Conservation (phyloP, 2,797 vertebrate genomes). For the Poliocrania exsul region DNA sequence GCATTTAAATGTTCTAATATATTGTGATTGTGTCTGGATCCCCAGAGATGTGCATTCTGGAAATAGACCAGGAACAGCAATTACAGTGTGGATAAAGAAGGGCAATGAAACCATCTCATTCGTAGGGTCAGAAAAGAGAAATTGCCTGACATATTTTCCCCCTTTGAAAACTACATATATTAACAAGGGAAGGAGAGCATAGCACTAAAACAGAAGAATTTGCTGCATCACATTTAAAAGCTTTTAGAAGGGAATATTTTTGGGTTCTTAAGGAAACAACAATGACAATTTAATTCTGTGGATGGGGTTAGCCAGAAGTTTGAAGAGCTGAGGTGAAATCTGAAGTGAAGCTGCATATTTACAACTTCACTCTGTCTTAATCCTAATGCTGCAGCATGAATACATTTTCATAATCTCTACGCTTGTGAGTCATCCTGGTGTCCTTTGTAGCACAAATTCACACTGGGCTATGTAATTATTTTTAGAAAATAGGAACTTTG, state of each 20-base stretch:
- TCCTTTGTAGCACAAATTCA: slow-evolving; percentile 60
- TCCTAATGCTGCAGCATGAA: slow-evolving; percentile 52
- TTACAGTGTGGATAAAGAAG: slow-evolving; percentile 40
- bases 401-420: slow-evolving; percentile 64
- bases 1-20: slow-evolving; percentile 30
- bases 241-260: neutral
- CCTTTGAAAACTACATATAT: neutral
- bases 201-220: neutral
- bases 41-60: slow-evolving; percentile 24
- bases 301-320: slow-evolving; percentile 29
- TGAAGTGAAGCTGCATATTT: slow-evolving; percentile 61
- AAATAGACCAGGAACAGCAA: slow-evolving; percentile 35
- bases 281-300: slow-evolving; percentile 24
- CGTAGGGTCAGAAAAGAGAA: slow-evolving; percentile 45
- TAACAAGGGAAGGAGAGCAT: neutral
- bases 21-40: neutral
- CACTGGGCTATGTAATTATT: slow-evolving; percentile 62
- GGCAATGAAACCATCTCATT: slow-evolving; percentile 51
- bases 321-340: slow-evolving; percentile 48
- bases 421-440: slow-evolving; percentile 30
- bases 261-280: neutral
- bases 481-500: slow-evolving; percentile 69
- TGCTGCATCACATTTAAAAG: neutral
- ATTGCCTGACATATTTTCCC: neutral
- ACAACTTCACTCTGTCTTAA: slow-evolving; percentile 42